Evolutionary conservation across 2,888 invertebrate species (phyloP), one percentile per base, ranked within the genome.

Genomic region (Leptothorax acervorum): DNA sequence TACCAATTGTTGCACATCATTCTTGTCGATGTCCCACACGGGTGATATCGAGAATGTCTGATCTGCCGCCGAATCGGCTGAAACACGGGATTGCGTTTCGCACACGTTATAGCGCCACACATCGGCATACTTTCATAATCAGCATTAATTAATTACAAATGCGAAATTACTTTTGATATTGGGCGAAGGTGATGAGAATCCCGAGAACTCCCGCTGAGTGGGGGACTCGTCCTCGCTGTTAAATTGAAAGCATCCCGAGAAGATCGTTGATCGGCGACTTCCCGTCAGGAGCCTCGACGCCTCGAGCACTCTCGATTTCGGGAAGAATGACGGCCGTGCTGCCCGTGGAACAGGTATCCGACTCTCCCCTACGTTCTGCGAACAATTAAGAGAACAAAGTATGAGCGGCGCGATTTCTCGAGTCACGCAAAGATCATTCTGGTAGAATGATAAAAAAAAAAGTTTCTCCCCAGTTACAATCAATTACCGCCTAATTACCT

Each of bases 301-400:
- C 23, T 88, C 90, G 42, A 92, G 85, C 35, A 91, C 83, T 85
- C 92, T 91, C 39, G 93, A 89, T 86, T 94, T 94, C 28, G 93
- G 93, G 70, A 94, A 92, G 82, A 94, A 92, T 76, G 94, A 93
- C 66, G 94, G 93, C 57, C 93, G 86, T 1, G 89, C 90, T 63
- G 92, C 91, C 78, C 94, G 90, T 83, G 94, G 92, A 82, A 94
- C 89, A 79, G 94, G 94, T 90, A 94, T 94, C 74, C 93, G 92
- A 86, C 94, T 94, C 90, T 94, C 94, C 85, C 92, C 92, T 86
- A 92, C 91, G 90, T 94, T 94, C 94, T 94, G 92, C 9, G 90
- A 92, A 65, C 31, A 68, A 70, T 23, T 23, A 87, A 65, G 55
- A 39, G n/a, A 39, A 79, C 4, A 39, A 39, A 2, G 15, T 65